Evolutionary conservation across 2,888 invertebrate species (phyloP).

Genomic region (Empis livida): DNA sequence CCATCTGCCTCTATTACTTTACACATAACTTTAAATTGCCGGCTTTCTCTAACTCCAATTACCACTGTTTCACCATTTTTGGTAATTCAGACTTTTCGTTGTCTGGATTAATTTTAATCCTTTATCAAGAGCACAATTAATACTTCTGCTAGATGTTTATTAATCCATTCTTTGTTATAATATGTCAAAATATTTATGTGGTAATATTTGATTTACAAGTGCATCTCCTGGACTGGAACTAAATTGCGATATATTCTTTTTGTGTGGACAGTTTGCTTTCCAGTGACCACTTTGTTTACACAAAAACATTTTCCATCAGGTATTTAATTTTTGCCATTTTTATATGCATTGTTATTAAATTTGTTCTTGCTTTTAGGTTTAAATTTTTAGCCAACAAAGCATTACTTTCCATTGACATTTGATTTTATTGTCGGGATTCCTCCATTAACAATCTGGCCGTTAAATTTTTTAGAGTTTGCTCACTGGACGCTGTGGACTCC

Average conservation of each 20-base stretch:
- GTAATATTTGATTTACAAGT: neutral
- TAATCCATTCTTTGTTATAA: too few relatives aligned
- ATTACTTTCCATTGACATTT: conserved; percentile 2
- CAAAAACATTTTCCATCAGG: conserved; percentile 13
- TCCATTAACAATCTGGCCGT: conserved; percentile 14
- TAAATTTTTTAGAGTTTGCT: conserved; percentile 17
- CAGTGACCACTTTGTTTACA: conserved; percentile 12
- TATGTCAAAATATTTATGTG: too few relatives aligned
- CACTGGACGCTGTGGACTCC: conserved; percentile 15
- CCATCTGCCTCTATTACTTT: too few relatives aligned
- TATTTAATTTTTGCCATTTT: neutral
- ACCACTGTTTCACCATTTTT: too few relatives aligned
- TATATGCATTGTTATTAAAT: neutral
- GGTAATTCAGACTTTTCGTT: too few relatives aligned
- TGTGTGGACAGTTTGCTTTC: conserved; percentile 8
- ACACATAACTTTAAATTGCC: too few relatives aligned
- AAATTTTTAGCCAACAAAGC: conserved; percentile 2
- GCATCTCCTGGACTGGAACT: neutral
- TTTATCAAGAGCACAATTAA: too few relatives aligned
- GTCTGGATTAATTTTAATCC: too few relatives aligned
- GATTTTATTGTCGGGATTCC: conserved; percentile 11
- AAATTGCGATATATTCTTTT: neutral
- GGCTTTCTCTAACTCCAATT: too few relatives aligned
- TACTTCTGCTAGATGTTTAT: too few relatives aligned
- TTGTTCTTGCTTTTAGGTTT: neutral